A percentile compares a stretch with the other conserved stretches of the same genome.
Conservation (phyloP, 2,888 invertebrate genomes). For the Drosophila mulleri region DNA sequence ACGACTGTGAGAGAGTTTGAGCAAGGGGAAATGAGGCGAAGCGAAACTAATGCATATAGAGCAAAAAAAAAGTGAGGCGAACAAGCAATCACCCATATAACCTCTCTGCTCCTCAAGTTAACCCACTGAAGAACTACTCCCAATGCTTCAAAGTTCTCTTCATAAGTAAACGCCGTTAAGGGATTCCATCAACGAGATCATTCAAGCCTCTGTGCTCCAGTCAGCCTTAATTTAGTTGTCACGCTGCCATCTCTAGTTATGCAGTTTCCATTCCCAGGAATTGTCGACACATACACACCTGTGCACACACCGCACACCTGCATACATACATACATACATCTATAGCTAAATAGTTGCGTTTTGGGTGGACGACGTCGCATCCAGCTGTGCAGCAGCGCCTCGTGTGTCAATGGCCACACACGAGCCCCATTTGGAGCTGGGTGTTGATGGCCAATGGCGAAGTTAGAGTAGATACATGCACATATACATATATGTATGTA, state of each 20-base stretch:
- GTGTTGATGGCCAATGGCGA: constrained; percentile 73
- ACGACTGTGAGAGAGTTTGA: no score
- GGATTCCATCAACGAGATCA: background rate
- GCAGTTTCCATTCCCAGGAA: constrained; percentile 22
- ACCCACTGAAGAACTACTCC: background rate
- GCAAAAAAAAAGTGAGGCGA: no score
- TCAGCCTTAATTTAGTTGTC: constrained; percentile 20
- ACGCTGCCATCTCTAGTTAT: constrained; percentile 49
- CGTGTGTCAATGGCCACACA: constrained; percentile 80
- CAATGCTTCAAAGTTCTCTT: background rate
- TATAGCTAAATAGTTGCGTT: constrained; percentile 34
- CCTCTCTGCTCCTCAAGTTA: no score
- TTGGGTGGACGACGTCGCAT: constrained; percentile 37
- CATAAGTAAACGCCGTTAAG: background rate
- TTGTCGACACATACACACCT: constrained; percentile 25
- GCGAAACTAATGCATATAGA: no score
- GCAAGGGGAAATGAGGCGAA: no score
- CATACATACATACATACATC: background rate
- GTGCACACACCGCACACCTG: constrained; percentile 1
- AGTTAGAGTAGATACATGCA: constrained; percentile 16
- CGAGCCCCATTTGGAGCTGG: constrained; percentile 75
- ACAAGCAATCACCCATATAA: no score
- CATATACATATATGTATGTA: background rate
- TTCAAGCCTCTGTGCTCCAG: background rate
- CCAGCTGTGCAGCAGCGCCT: constrained; percentile 76